phyloP scores from a whole-genome alignment of 2,797 vertebrate species.

The Clarias pachynema region DNA sequence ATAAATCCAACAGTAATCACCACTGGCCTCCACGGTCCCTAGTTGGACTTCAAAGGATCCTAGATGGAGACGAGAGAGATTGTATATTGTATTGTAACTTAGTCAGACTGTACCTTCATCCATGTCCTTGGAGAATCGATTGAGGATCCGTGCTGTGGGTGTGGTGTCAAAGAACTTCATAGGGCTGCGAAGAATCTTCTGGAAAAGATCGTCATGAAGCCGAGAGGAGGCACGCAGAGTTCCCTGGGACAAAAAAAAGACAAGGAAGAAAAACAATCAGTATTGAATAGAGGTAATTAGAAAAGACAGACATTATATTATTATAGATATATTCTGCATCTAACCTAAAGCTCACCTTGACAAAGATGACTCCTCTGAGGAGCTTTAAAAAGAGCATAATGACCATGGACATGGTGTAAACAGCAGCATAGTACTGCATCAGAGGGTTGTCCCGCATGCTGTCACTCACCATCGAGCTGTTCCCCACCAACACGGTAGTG shows the following conservation, averaged over 20 bases:
- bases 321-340: neutral
- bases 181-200: slow-evolving; percentile 87
- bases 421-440: slow-evolving; percentile 85
- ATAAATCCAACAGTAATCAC: no score
- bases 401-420: slow-evolving; percentile 89
- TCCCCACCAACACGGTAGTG: slow-evolving; percentile 75
- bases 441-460: slow-evolving; percentile 90
- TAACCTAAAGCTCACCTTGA: slow-evolving; percentile 77
- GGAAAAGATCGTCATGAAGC: slow-evolving; percentile 88
- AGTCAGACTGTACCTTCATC: slow-evolving; percentile 81
- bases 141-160: slow-evolving; percentile 86
- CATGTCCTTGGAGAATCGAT: slow-evolving; percentile 92
- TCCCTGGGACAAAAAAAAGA: slow-evolving; percentile 68
- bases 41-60: no score
- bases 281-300: neutral
- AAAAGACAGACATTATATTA: neutral
- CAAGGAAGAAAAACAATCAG: neutral
- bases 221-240: slow-evolving; percentile 87
- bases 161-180: slow-evolving; percentile 95
- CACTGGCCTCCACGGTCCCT: no score
- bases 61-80: no score
- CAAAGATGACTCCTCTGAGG: slow-evolving; percentile 85
- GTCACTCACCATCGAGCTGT: slow-evolving; percentile 77
- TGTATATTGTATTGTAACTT: neutral
- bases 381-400: slow-evolving; percentile 89